Evolutionary conservation across 2,113 vertebrate genomes (phyloP).

Genomic region (Siphamia tubifer): DNA sequence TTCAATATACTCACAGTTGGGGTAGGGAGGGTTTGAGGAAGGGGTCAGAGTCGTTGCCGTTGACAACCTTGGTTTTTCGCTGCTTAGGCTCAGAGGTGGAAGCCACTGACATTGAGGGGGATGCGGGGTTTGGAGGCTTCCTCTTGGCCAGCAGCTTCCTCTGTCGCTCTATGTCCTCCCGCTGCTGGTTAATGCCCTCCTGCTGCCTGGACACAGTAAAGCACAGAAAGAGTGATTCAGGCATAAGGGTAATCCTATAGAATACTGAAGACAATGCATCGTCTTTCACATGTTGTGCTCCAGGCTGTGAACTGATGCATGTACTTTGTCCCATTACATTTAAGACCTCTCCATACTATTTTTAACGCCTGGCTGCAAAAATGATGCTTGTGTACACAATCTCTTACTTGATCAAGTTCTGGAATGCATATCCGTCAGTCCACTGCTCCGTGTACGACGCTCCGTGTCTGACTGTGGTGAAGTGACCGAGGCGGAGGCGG

Average conservation of each 20-base stretch:
- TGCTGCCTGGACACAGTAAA: slow-evolving; percentile 86
- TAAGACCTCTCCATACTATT: background rate
- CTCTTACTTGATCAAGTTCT: slow-evolving; percentile 98
- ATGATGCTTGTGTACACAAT: background rate
- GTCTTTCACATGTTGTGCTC: background rate
- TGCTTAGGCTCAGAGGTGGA: slow-evolving; percentile 96
- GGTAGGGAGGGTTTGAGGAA: slow-evolving; percentile 97
- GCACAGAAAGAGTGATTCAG: background rate
- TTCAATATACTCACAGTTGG: slow-evolving; percentile 88
- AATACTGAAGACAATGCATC: background rate
- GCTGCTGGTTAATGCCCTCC: slow-evolving; percentile 98
- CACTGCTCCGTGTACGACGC: slow-evolving; percentile 99
- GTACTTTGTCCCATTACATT: background rate
- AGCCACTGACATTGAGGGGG: slow-evolving; percentile 90
- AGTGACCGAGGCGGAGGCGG: slow-evolving; percentile 96
- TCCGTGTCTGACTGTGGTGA: slow-evolving; percentile 97
- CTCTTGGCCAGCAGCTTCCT: slow-evolving; percentile 97
- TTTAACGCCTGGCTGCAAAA: background rate
- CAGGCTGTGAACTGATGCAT: background rate
- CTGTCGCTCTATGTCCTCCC: slow-evolving; percentile 98
- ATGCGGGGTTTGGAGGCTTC: slow-evolving; percentile 93
- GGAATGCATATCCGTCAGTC: slow-evolving; percentile 99
- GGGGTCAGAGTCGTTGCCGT: slow-evolving; percentile 97
- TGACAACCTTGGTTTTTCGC: slow-evolving; percentile 98
- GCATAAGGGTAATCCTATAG: background rate